Conservation (phyloP, 2,888 invertebrate species). For the Peribatodes rhomboidaria region DNA sequence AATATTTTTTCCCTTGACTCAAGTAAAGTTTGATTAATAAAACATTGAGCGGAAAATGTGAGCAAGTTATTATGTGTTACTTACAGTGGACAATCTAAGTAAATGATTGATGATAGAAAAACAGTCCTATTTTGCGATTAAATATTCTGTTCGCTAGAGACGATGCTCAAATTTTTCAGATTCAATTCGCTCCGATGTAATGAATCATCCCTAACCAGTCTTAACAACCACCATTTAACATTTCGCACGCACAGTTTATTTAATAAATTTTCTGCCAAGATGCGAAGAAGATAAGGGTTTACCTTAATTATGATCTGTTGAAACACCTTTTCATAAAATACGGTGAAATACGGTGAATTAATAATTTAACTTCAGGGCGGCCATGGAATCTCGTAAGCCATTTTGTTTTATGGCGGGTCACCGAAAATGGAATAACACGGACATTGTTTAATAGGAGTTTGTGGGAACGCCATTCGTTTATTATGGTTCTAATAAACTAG, state of each 20-base stretch:
- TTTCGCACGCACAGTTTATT: conserved; percentile 9
- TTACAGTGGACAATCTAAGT: no score
- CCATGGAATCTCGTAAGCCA: conserved; percentile 5
- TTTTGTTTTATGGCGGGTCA: conserved; percentile 3
- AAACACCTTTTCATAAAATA: conserved; percentile 23
- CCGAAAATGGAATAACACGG: conserved; percentile 1
- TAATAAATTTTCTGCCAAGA: conserved; percentile 10
- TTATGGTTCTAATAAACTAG: neutral
- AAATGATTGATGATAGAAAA: no score
- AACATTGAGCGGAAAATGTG: no score
- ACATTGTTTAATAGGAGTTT: neutral
- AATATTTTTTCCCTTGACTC: no score
- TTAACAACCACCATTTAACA: conserved; percentile 2
- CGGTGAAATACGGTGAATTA: conserved; percentile 25
- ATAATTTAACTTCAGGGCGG: conserved; percentile 16
- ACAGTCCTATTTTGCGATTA: no score
- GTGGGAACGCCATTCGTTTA: neutral
- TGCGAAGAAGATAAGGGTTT: conserved; percentile 12
- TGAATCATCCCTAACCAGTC: neutral
- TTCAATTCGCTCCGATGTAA: neutral
- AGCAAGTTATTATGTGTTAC: no score
- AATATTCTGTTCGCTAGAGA: no score
- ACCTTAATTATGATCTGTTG: conserved; percentile 26
- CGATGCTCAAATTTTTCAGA: neutral
- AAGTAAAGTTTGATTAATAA: no score